A percentile compares a stretch with the other conserved stretches of the same genome.
These are phyloP conservation scores for Eclectus roratus DNA, from an alignment of 2,113 vertebrate genomes.

Conservation along the genomic window DNA sequence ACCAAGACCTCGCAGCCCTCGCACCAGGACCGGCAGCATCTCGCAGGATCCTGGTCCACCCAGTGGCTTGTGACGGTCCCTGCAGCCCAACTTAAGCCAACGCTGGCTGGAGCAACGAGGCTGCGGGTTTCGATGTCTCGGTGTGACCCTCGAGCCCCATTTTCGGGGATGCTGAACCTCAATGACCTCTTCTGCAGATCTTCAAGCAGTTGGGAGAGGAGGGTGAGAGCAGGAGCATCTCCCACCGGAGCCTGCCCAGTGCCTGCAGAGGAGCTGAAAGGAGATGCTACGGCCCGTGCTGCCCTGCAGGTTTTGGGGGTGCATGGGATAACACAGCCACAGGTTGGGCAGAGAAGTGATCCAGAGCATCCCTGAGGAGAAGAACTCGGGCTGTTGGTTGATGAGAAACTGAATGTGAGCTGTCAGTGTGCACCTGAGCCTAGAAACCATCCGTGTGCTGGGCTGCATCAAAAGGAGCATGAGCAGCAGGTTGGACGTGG, in stretches of 20 bases:
- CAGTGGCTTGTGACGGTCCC: neutral
- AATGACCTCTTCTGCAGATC: neutral
- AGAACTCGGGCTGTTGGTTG: neutral
- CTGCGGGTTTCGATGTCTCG: neutral
- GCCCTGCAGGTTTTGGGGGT: neutral
- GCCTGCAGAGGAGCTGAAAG: neutral
- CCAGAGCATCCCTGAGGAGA: neutral
- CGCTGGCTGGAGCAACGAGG: rapidly evolving
- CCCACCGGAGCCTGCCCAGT: neutral
- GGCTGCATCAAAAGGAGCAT: neutral
- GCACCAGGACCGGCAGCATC: neutral
- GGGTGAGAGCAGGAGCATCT: neutral
- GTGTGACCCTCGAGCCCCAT: neutral
- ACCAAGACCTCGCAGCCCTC: neutral
- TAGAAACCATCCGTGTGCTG: neutral
- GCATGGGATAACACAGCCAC: neutral
- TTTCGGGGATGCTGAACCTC: neutral
- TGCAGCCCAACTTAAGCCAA: neutral
- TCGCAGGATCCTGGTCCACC: neutral
- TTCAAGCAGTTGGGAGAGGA: neutral
- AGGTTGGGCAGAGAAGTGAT: neutral
- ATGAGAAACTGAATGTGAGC: neutral
- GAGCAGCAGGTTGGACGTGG: neutral
- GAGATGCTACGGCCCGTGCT: neutral
- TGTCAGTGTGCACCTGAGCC: neutral